Evolutionary conservation across 2,797 vertebrate species (phyloP).

Genomic region (Enteromius viviparus): DNA sequence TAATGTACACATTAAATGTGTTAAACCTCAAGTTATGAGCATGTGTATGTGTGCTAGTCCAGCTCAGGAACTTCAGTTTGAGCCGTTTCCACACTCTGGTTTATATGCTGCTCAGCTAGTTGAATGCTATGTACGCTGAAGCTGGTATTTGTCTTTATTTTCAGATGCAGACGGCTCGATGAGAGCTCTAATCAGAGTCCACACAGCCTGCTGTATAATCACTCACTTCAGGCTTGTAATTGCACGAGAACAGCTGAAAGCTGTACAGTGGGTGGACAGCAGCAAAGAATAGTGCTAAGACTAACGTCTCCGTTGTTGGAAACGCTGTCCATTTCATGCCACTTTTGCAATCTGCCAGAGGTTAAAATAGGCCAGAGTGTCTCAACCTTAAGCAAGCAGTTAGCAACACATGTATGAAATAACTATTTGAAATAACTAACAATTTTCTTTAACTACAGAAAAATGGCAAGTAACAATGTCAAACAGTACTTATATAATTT

Average conservation of each 20-base stretch:
- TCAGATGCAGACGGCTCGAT: slow-evolving; percentile 13
- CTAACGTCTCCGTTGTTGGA: not conserved
- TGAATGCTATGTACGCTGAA: slow-evolving; percentile 28
- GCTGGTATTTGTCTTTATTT: slow-evolving; percentile 41
- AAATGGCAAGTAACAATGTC: not conserved
- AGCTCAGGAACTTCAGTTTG: slow-evolving; percentile 12
- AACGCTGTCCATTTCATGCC: slow-evolving; percentile 7
- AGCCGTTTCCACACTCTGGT: slow-evolving; percentile 24
- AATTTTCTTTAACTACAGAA: not conserved
- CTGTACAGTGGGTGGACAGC: slow-evolving; percentile 33
- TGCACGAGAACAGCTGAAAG: slow-evolving; percentile 37
- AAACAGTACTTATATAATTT: no score
- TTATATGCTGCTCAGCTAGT: not conserved
- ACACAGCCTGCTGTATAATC: slow-evolving; percentile 44
- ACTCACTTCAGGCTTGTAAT: slow-evolving; percentile 42
- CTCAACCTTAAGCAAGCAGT: not conserved
- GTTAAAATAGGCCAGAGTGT: not conserved
- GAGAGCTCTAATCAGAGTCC: slow-evolving; percentile 40
- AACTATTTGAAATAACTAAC: no score
- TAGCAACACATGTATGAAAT: not conserved
- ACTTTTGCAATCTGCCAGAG: slow-evolving; percentile 17
- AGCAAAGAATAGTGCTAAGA: slow-evolving; percentile 1
- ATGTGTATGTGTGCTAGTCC: not conserved
- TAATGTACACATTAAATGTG: slow-evolving; percentile 16
- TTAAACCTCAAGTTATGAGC: slow-evolving; percentile 18